Percentiles rank a stretch among this genome's conserved stretches.
Conservation (phyloP, 1,140 invertebrate genomes). For the Diploscapter pachys region DNA sequence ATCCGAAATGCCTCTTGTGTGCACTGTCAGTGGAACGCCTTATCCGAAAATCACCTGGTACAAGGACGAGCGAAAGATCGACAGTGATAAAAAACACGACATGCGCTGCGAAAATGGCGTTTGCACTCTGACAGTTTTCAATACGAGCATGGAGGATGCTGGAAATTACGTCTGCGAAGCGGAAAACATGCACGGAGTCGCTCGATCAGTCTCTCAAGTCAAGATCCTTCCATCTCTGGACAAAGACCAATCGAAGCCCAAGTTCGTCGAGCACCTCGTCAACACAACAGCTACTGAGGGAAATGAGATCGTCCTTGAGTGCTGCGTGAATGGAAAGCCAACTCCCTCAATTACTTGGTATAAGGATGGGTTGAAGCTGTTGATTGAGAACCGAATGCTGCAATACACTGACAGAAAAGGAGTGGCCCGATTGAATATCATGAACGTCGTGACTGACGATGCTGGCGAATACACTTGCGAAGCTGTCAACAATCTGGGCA, state of each 20-base stretch:
- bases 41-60: conserved; percentile 45
- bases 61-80: conserved; percentile 42
- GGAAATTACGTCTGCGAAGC: conserved; percentile 46
- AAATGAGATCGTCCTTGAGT: conserved; percentile 47
- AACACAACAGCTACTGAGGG: conserved; percentile 42
- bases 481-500: conserved; percentile 76
- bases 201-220: conserved; percentile 40
- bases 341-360: conserved; percentile 49
- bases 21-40: conserved; percentile 47
- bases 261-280: conserved; percentile 42
- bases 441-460: conserved; percentile 78
- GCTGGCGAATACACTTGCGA: conserved; percentile 80
- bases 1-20: conserved; percentile 47
- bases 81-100: conserved; percentile 11
- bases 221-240: conserved; percentile 39
- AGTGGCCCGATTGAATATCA: conserved; percentile 69
- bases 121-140: conserved; percentile 40
- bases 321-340: conserved; percentile 46
- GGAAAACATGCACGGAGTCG: conserved; percentile 41
- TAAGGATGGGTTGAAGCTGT: conserved; percentile 52
- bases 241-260: conserved; percentile 39
- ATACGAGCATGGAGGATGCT: conserved; percentile 38
- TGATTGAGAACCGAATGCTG: conserved; percentile 47
- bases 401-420: conserved; percentile 49
- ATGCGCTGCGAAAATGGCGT: conserved; percentile 50